Evolutionary conservation across 1,140 invertebrate species (phyloP).

Genomic region (Neodiprion lecontei): DNA sequence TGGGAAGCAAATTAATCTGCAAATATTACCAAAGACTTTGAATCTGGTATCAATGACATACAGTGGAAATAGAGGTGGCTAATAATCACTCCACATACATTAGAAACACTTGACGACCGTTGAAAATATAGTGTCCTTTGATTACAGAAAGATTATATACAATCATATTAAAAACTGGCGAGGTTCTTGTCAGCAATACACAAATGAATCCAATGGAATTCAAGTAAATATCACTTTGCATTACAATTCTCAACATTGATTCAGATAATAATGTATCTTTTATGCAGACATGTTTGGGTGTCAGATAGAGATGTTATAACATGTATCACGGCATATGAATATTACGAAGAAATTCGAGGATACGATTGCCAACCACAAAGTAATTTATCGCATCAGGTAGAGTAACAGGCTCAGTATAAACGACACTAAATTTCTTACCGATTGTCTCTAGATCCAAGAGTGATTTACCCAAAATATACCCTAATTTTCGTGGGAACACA

Average conservation of each 20-base stretch:
- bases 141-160: constrained; percentile 32
- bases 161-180: constrained; percentile 32
- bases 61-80: constrained; percentile 31
- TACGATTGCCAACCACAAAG: constrained; percentile 12
- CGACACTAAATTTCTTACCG: background rate
- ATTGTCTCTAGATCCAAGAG: constrained; percentile 20
- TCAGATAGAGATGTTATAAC: constrained; percentile 29
- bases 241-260: background rate
- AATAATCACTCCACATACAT: constrained; percentile 7
- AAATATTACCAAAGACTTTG: constrained; percentile 30
- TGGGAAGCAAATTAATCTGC: constrained; percentile 33
- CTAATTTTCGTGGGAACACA: constrained; percentile 35
- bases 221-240: constrained; percentile 20
- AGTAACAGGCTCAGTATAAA: constrained; percentile 8
- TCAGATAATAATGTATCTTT: constrained; percentile 15
- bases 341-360: constrained; percentile 31
- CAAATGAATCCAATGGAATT: constrained; percentile 31
- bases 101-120: constrained; percentile 9
- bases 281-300: constrained; percentile 31
- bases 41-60: constrained; percentile 25
- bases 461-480: constrained; percentile 29
- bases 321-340: constrained; percentile 34
- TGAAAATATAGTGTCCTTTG: background rate
- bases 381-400: background rate
- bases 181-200: constrained; percentile 30